phyloP scores from a whole-genome alignment of 2,797 vertebrate species.

The Yasuhikotakia modesta region DNA sequence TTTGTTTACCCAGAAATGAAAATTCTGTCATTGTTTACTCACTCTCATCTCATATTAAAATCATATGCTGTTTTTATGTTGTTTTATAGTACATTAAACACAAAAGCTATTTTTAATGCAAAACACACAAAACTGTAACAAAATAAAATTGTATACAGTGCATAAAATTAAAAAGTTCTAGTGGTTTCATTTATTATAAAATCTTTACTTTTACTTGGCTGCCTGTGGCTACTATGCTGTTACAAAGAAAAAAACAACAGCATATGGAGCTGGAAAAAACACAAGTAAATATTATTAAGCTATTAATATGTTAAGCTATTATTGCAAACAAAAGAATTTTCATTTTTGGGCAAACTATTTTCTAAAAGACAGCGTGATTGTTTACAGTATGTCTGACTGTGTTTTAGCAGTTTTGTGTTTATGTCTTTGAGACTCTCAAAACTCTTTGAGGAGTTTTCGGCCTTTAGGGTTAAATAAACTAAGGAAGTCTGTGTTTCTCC shows the following conservation, averaged over 20 bases:
- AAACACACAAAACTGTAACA: neutral
- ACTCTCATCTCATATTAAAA: neutral
- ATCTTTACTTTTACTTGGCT: neutral
- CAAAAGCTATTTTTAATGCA: neutral
- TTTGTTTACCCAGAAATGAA: neutral
- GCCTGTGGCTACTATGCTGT: neutral
- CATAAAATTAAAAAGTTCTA: neutral
- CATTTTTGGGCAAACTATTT: too few relatives aligned
- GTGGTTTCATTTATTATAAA: neutral
- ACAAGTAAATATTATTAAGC: neutral
- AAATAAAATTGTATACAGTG: neutral
- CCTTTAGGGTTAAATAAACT: constrained; percentile 41
- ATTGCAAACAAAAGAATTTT: neutral
- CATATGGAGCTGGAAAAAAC: neutral
- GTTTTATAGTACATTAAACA: neutral
- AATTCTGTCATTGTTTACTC: neutral
- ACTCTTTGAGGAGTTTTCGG: constrained; percentile 13
- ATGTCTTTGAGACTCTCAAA: constrained; percentile 7
- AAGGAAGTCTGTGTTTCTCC: constrained; percentile 50
- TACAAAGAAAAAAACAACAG: neutral
- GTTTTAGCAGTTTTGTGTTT: neutral
- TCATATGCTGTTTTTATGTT: neutral
- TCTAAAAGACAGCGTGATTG: neutral
- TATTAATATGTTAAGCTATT: neutral
- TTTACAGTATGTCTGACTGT: neutral